Base-by-base conservation (phyloP, 1,140 invertebrate species). In the Apis cerana region DNA sequence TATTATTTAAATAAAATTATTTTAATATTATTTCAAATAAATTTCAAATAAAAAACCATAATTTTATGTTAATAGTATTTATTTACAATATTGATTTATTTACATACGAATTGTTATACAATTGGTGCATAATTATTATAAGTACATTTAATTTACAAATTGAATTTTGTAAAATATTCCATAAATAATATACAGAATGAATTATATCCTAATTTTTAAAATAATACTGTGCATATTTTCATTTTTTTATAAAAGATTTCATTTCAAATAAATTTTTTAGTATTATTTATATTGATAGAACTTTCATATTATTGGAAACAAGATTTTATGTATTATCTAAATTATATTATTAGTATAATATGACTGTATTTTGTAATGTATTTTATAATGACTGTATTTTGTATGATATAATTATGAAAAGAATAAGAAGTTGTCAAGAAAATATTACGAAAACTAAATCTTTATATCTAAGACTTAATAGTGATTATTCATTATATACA, bases 21-120 rank as follows among this genome's bases (percentile, higher is more conserved):
- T 43, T 43, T 7, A 27, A 27, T 27, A 27, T 27, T 27, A 27
- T 43, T 43, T 43, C 7, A 43, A 56, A 33, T 17, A 11, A 56
- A 71, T n/a, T n/a, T n/a, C n/a, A n/a, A n/a, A n/a, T n/a, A n/a
- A 27, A 56, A 17, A 48, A 5, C 1, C 11, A 2, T 3, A 19
- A 8, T 27, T 59, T 50, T 61, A 19, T 27, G 12, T 58, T 64
- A 48, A 67, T 50, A 23, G 8, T 7, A 65, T 83, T 50, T 80
- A 80, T 80, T 67, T 83, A 72, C 54, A 83, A 27, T 43, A 43
- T 11, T 65, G 59, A 67, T 65, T 50, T 70, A 76, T 82, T 50
- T 76, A 82, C 64, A 81, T 33, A 43, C 15, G 33, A 74, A 9
- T n/a, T 54, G 17, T 68, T n/a, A 68, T 59, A 81, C 23, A 62